Evolutionary conservation across 1,140 invertebrate species (phyloP), one percentile per base, ranked within the genome.

Genomic region (Trichonephila inaurata): DNA sequence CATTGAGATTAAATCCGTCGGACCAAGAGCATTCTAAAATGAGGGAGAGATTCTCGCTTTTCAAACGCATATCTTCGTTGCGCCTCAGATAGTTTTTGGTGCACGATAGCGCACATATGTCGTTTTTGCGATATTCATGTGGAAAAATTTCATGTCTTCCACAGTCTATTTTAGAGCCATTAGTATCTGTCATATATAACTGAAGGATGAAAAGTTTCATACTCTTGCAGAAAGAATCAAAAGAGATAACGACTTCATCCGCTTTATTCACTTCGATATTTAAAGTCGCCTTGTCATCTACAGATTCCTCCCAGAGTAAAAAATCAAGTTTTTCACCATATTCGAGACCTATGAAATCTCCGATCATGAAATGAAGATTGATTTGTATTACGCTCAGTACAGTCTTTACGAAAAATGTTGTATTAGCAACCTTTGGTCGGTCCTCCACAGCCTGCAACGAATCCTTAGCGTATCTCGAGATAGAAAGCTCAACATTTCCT

Each of bases 91-190:
- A 44, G 21, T 5, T 66, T 66, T 66, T 24, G 10, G 8, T 66
- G 6, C n/a, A 66, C 6, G 24, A 10, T 5, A n/a, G n/a, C 5
- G 4, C 0, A 1, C 1, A 8, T n/a, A 8, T 10, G n/a, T 8
- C 2, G 0, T 8, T 2, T 21, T 66, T 66, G 2, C n/a, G n/a
- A 7, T 10, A 8, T n/a, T 66, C 21, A 7, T n/a, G 5, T 0
- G 6, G 8, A n/a, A 66, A 66, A 66, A n/a, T n/a, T 10, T 66
- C 64, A 0, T 8, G 64, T 2, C 0, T 7, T 66, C 6, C 64
- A 10, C 5, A 66, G 10, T 66, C n/a, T 18, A n/a, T n/a, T 21
- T 66, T 66, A n/a, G 2, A 10, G 7, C 64, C 64, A n/a, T n/a
- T 66, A 7, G 21, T n/a, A 66, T 66, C n/a, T 24, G n/a, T 66